A percentile compares a stretch with the other conserved stretches of the same genome.
phyloP scores from a whole-genome alignment of 1,140 invertebrate genomes.

The Melitaea cinxia region DNA sequence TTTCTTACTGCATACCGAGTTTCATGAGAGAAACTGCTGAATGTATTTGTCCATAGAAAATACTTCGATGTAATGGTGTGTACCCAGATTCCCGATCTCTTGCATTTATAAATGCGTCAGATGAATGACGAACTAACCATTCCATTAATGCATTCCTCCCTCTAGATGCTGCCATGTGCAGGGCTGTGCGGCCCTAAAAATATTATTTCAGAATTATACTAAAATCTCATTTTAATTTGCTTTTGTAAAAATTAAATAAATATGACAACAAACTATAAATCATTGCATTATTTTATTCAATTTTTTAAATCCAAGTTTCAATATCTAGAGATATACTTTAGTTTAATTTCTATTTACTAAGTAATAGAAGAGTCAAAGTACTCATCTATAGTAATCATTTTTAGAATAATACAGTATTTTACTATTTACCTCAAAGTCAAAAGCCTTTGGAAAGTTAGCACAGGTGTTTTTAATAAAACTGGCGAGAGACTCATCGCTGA shows the following conservation, averaged over 20 bases:
- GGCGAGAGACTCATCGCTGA: constrained; percentile 82
- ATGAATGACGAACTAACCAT: constrained; percentile 84
- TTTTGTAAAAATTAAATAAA: too few relatives aligned
- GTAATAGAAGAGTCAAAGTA: too few relatives aligned
- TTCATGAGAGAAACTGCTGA: constrained; percentile 85
- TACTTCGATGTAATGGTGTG: constrained; percentile 87
- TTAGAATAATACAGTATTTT: too few relatives aligned
- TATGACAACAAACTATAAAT: too few relatives aligned
- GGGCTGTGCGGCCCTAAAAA: constrained; percentile 83
- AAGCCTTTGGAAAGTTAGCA: constrained; percentile 82
- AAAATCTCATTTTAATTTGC: too few relatives aligned
- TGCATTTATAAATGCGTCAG: constrained; percentile 83
- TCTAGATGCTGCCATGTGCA: constrained; percentile 87
- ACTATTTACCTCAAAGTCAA: constrained; percentile 76
- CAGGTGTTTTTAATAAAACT: constrained; percentile 83
- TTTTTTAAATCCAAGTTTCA: too few relatives aligned
- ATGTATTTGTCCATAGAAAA: constrained; percentile 89
- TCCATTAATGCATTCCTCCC: constrained; percentile 84
- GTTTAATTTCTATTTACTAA: too few relatives aligned
- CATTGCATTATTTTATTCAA: too few relatives aligned
- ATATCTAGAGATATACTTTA: too few relatives aligned
- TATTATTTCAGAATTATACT: not conserved
- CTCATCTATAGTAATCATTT: too few relatives aligned
- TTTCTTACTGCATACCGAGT: constrained; percentile 63
- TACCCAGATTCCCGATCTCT: constrained; percentile 88